Evolutionary conservation across 2,113 vertebrate species (phyloP), one percentile per base, ranked within the genome.

Genomic region (Odobenus rosmarus): DNA sequence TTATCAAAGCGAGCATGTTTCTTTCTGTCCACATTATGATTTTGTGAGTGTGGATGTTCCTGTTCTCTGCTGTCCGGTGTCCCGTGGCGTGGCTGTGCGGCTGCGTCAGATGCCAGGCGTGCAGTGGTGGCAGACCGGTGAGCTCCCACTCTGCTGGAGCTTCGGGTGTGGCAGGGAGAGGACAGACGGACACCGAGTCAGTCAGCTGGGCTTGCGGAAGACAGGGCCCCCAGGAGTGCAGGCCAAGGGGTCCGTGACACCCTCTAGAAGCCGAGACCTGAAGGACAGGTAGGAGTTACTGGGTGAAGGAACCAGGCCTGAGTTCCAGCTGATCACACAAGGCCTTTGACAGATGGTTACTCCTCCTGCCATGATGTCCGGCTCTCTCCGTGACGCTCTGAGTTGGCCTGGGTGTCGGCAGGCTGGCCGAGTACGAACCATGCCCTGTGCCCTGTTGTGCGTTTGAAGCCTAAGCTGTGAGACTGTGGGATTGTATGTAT

Each of bases 41-140:
- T 57, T 64, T 19, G 36, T 7, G 14, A 2, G 4, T 3, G 16
- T 49, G 28, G 26, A 1, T 10, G 1, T 55, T 2, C 5, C 0
- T 21, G 49, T 28, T 59, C 67, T 49, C n/a, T 12, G 39, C 55
- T 0, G 4, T 14, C 0, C 11, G 7, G 67, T 0, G 21, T 28
- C 12, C 26, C 12, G 0, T 0, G 0, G 7, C 11, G 7, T 42
- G 39, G 10, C 5, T 1, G 4, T 3, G 0, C 39, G 1, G 0
- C 15, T 15, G 33, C 1, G 0, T 42, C 31, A 21, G 74, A 18
- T 0, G 74, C n/a, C 7, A 0, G n/a, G 87, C 9, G 1, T 1
- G 42, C 59, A 1, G 51, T 55, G 3, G 53, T 2, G 46, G 80
- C 72, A 11, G 86, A 16, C 31, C 2, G 71, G 0, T 1, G 19